These are phyloP conservation scores for Gallinago stenura DNA, from an alignment of 2,797 vertebrate species.

Conservation along the genomic window DNA sequence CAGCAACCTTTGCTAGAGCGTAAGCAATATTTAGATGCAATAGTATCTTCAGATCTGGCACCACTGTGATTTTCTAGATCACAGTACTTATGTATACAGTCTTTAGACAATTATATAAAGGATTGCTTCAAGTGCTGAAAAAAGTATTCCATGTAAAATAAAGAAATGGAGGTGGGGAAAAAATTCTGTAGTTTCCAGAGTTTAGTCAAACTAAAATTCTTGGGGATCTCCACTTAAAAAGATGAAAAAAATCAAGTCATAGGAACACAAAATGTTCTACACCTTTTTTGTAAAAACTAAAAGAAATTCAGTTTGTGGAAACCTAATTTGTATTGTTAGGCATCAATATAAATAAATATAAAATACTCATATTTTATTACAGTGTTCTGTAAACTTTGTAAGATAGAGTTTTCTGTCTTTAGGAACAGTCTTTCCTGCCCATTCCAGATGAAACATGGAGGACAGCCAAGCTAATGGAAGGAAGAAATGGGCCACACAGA, in stretches of 20 bases:
- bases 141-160: not conserved
- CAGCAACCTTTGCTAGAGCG: not conserved
- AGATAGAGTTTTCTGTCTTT: not conserved
- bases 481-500: not conserved
- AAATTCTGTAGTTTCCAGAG: not conserved
- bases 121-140: not conserved
- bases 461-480: not conserved
- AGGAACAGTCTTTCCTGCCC: not conserved
- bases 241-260: not conserved
- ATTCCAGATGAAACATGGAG: not conserved
- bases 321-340: not conserved
- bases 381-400: not conserved
- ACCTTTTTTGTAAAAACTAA: not conserved
- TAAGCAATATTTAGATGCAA: not conserved
- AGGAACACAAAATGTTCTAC: not conserved
- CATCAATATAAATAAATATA: not conserved
- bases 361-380: not conserved
- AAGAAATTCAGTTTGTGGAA: not conserved
- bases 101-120: not conserved
- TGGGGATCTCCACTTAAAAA: not conserved
- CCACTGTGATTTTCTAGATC: not conserved
- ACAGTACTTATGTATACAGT: not conserved
- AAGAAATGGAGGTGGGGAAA: not conserved
- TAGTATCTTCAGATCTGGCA: not conserved
- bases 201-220: not conserved